phyloP scores from a whole-genome alignment of 2,888 invertebrate genomes.

The Zaprionus lineosus region DNA sequence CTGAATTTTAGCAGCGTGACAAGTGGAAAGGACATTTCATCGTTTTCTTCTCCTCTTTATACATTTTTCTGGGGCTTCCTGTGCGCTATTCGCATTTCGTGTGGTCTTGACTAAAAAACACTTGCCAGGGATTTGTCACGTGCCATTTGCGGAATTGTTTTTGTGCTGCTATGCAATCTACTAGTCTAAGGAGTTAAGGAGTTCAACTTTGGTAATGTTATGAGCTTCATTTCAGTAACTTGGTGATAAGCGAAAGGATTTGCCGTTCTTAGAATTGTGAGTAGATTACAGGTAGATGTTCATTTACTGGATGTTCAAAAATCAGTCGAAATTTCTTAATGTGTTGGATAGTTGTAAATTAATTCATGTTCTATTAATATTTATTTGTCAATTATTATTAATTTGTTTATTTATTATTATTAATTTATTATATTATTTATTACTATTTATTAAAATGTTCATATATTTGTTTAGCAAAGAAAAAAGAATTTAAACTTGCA shows the following conservation, averaged over 20 bases:
- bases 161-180: constrained; percentile 7
- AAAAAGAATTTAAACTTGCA: too few species aligned
- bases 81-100: constrained; percentile 49
- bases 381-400: too few species aligned
- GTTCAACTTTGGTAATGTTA: background rate
- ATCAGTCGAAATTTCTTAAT: too few species aligned
- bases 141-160: constrained; percentile 34
- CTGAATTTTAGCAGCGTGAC: constrained; percentile 47
- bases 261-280: too few species aligned
- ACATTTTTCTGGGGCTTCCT: constrained; percentile 19
- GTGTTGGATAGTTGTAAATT: too few species aligned
- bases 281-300: too few species aligned
- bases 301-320: too few species aligned
- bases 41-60: constrained; percentile 1
- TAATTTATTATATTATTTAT: too few species aligned
- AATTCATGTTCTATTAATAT: too few species aligned
- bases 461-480: too few species aligned
- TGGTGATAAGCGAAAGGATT: background rate
- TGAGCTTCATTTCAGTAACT: background rate
- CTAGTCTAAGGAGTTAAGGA: background rate
- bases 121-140: constrained; percentile 52
- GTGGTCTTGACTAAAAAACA: constrained; percentile 37
- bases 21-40: constrained; percentile 25
- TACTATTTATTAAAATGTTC: too few species aligned
- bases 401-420: too few species aligned